phyloP scores from a whole-genome alignment of 2,113 vertebrate genomes.

The Chaenogobius annularis region DNA sequence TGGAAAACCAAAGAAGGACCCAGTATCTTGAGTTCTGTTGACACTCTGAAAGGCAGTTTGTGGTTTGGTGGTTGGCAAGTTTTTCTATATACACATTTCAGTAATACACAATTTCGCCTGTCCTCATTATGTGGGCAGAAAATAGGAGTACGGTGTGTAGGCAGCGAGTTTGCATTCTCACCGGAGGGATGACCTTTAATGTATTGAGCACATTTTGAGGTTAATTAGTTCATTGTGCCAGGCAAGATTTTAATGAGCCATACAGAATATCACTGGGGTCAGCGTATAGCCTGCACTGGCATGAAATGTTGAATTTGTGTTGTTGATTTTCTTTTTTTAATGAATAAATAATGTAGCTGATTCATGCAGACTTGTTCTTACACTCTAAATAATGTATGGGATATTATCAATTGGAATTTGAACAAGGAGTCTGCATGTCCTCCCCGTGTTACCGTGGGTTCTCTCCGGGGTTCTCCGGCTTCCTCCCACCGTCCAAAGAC shows the following conservation, averaged over 20 bases:
- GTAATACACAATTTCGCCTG: not conserved
- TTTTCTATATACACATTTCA: not conserved
- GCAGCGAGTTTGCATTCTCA: not conserved
- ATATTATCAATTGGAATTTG: not conserved
- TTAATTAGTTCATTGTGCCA: slow-evolving; percentile 7
- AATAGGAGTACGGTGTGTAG: not conserved
- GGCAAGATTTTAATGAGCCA: not conserved
- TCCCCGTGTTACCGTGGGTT: too few species aligned
- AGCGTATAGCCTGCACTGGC: not conserved
- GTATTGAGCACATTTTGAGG: not conserved
- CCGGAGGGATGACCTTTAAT: slow-evolving; percentile 3
- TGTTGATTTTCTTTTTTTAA: not conserved
- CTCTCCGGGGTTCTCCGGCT: too few species aligned
- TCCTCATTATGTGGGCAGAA: slow-evolving; percentile 3
- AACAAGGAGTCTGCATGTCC: too few species aligned
- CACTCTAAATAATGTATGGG: not conserved
- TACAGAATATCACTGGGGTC: not conserved
- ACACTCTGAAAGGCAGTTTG: slow-evolving; percentile 13
- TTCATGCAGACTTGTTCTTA: not conserved
- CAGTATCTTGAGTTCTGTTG: not conserved
- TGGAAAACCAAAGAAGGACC: slow-evolving; percentile 8
- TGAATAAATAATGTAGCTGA: not conserved
- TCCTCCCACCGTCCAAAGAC: too few species aligned
- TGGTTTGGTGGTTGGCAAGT: not conserved
- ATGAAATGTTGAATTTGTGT: not conserved